A percentile compares a stretch with the other conserved stretches of the same genome.
Conservation (phyloP, 2,797 vertebrate species). For the Heliangelus exortis region DNA sequence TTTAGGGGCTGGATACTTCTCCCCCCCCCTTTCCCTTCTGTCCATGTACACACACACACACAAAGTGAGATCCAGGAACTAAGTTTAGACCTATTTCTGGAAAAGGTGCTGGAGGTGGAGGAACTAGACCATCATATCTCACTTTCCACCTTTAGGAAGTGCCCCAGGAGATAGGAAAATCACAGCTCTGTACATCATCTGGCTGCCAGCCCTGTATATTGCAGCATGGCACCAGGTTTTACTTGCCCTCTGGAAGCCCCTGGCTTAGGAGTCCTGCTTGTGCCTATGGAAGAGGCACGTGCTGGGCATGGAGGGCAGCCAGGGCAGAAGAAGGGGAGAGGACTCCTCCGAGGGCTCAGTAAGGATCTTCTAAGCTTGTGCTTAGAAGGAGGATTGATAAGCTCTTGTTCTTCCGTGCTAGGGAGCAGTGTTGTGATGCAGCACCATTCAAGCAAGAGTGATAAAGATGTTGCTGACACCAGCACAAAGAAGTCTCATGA, state of each 20-base stretch:
- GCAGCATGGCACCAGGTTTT: not conserved
- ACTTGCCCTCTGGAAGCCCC: not conserved
- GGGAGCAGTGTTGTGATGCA: not conserved
- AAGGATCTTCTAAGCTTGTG: not conserved
- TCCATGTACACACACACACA: no score
- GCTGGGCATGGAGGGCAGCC: not conserved
- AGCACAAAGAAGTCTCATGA: not conserved
- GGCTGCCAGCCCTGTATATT: not conserved
- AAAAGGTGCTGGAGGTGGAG: not conserved
- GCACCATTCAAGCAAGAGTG: not conserved
- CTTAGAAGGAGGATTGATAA: not conserved
- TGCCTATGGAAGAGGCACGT: not conserved
- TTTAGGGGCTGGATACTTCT: not conserved
- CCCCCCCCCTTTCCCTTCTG: not conserved
- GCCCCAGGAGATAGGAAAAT: not conserved
- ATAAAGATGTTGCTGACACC: not conserved
- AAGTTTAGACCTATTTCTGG: not conserved
- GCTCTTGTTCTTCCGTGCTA: not conserved
- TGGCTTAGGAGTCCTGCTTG: not conserved
- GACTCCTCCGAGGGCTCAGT: not conserved
- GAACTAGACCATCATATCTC: not conserved
- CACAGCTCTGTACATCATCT: not conserved
- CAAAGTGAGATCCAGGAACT: not conserved
- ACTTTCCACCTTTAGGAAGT: not conserved
- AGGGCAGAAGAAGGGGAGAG: not conserved